phyloP scores from a whole-genome alignment of 2,797 vertebrate genomes.

The Eremophila alpestris region DNA sequence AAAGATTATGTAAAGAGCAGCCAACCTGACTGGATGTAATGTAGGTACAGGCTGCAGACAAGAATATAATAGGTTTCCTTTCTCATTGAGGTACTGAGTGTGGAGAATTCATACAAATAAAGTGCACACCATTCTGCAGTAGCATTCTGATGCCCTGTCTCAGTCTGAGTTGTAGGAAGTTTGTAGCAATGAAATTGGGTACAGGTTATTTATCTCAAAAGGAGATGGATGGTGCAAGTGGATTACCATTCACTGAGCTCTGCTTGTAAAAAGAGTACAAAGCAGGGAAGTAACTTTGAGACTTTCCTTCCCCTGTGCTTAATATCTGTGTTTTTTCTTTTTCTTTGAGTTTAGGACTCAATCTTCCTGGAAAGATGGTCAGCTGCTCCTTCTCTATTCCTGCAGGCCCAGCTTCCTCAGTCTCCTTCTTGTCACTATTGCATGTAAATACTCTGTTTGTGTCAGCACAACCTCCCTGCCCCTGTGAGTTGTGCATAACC shows the following conservation, averaged over 20 bases:
- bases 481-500: fast-evolving
- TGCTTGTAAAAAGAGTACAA: not conserved
- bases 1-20: not conserved
- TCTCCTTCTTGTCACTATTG: no score
- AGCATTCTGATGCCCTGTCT: not conserved
- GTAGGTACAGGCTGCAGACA: not conserved
- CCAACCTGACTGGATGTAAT: not conserved
- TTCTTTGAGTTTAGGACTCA: not conserved
- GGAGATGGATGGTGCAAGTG: not conserved
- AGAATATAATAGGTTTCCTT: not conserved
- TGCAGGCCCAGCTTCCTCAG: not conserved
- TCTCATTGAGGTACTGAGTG: not conserved
- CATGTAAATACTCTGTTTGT: not conserved
- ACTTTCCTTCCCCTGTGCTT: not conserved
- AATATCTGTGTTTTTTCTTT: not conserved
- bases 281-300: not conserved
- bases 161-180: not conserved
- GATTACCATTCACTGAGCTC: not conserved
- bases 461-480: not conserved
- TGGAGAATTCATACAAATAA: not conserved
- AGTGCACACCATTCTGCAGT: not conserved
- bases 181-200: not conserved
- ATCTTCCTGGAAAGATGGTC: not conserved
- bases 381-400: not conserved
- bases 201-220: not conserved